These are phyloP conservation scores for Anorthoa munda DNA, from an alignment of 2,888 invertebrate species.

Conservation along the genomic window DNA sequence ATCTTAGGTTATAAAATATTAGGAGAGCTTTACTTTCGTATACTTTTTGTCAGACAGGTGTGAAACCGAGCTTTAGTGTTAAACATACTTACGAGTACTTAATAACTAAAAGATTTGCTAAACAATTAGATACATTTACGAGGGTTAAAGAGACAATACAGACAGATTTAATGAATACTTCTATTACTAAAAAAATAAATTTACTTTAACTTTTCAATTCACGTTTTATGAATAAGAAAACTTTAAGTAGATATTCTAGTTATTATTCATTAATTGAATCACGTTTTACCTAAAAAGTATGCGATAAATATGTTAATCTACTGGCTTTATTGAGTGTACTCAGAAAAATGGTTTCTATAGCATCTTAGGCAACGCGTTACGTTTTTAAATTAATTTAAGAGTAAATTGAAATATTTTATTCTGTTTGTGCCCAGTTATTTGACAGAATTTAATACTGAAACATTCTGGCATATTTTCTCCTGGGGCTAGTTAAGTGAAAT, in stretches of 20 bases:
- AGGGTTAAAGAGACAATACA: background rate
- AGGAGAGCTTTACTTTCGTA: background rate
- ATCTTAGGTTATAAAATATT: constrained; percentile 20
- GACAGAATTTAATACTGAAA: constrained; percentile 18
- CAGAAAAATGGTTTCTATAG: background rate
- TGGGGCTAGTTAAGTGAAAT: background rate
- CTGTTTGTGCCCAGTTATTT: constrained; percentile 7
- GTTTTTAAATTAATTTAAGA: constrained; percentile 1
- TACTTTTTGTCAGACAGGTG: background rate
- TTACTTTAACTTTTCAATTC: background rate
- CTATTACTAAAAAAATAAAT: background rate
- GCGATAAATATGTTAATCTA: background rate
- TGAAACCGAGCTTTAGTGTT: background rate
- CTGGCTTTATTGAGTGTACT: background rate
- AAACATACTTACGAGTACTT: background rate
- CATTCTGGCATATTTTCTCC: background rate
- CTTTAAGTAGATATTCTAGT: background rate
- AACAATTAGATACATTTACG: background rate
- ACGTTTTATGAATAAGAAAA: constrained; percentile 1
- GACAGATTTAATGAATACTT: background rate
- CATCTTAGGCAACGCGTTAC: background rate
- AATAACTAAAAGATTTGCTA: background rate
- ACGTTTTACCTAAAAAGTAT: background rate
- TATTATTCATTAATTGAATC: background rate
- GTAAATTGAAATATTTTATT: constrained; percentile 29